A percentile compares a stretch with the other conserved stretches of the same genome.
Evolutionary conservation across 2,797 vertebrate genomes (phyloP).

Genomic region (Sebastes variabilis): DNA sequence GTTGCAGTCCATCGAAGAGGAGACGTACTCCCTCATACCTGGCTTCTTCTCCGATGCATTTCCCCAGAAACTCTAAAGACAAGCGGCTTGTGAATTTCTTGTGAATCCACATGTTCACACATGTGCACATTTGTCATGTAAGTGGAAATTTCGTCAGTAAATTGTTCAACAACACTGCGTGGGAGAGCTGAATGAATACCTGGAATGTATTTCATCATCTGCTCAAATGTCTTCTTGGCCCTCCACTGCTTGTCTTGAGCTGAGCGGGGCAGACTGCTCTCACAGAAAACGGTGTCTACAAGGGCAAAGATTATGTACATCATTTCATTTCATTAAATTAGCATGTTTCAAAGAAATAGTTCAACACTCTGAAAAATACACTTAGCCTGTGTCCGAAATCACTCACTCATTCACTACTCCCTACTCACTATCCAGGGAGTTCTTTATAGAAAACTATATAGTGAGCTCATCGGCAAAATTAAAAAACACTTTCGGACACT

Average conservation of each 20-base stretch:
- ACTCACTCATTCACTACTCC: too few species aligned
- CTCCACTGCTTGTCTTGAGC: slow-evolving; percentile 89
- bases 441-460: too few species aligned
- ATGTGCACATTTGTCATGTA: neutral
- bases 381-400: too few species aligned
- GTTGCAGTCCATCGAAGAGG: slow-evolving; percentile 94
- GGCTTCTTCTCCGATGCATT: slow-evolving; percentile 95
- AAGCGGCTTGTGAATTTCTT: slow-evolving; percentile 1
- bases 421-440: too few species aligned
- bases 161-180: neutral
- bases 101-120: neutral
- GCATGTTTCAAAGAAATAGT: neutral
- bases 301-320: neutral
- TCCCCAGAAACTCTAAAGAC: slow-evolving; percentile 89
- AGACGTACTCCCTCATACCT: slow-evolving; percentile 92
- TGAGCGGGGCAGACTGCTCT: slow-evolving; percentile 89
- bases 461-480: too few species aligned
- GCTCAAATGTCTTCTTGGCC: slow-evolving; percentile 94
- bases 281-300: slow-evolving; percentile 95
- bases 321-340: neutral
- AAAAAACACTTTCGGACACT: too few species aligned
- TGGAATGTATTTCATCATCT: slow-evolving; percentile 98
- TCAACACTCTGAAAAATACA: neutral
- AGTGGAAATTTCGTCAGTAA: neutral
- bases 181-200: slow-evolving; percentile 73